phyloP scores from a whole-genome alignment of 1,140 invertebrate genomes.

The Bombus balteatus region DNA sequence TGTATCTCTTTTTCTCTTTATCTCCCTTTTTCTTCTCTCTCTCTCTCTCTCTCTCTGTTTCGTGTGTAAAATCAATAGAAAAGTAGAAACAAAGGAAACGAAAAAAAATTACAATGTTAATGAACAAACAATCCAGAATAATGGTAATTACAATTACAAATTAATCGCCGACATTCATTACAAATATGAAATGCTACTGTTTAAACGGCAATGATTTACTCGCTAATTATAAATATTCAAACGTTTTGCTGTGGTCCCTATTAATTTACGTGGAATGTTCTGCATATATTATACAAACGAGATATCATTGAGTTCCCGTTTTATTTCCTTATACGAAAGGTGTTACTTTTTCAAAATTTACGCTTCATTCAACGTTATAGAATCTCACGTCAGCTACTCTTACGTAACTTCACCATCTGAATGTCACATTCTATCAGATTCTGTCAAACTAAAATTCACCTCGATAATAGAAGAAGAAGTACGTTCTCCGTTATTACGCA shows the following conservation, averaged over 20 bases:
- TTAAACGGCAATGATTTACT: conserved; percentile 28
- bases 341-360: no score
- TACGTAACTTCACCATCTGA: neutral
- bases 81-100: no score
- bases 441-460: neutral
- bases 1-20: neutral
- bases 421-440: neutral
- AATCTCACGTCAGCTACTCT: neutral
- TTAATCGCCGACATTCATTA: neutral
- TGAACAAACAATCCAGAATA: neutral
- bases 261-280: conserved; percentile 10
- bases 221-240: conserved; percentile 33
- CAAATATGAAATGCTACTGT: conserved; percentile 3
- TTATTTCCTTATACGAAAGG: neutral
- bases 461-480: neutral
- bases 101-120: neutral
- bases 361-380: neutral
- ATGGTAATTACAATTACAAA: conserved; percentile 28
- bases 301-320: neutral
- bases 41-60: neutral
- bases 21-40: neutral
- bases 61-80: neutral
- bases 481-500: no score
- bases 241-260: neutral
- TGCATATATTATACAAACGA: neutral